Base-by-base conservation (phyloP, 2,797 vertebrate genomes). In the Erethizon dorsatum region DNA sequence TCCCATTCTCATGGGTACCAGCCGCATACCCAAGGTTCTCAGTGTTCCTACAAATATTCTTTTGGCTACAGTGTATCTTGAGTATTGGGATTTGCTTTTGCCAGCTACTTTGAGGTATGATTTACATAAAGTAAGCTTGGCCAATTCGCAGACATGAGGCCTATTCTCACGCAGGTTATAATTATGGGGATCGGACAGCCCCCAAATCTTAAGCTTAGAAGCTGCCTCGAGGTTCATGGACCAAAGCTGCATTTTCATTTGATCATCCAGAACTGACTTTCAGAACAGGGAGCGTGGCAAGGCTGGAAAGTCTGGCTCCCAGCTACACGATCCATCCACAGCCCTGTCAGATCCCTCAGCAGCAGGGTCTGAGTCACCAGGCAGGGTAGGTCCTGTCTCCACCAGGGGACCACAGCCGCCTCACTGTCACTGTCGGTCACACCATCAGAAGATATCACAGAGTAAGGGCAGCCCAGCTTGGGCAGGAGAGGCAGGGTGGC, bases 391-490 rank as follows among this genome's bases (percentile, higher is more conserved):
- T 13, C 14, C 14, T 0, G 24, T 50, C 77, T 91, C n/a, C 0
- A 61, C 13, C 10, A 1, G 26, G 31, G 26, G 37, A 24, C 12
- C 8, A 57, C 71, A 26, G 71, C 71, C 11, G 5, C 71, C 71
- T 45, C 6, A 6, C 22, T 28, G 24, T 75, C 45, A 28, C 71
- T 75, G 41, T 47, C 6, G 2, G 24, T 12, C 41, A 75, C 71
- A 47, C 71, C 71, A 73, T 75, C 41, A 28, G 71, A n/a, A 28
- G 37, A 7, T 8, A 12, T 82, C 10, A 20, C 11, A 5, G n/a
- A 4, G 26, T 3, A 0, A 31, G 57, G 37, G 33, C 28, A n/a
- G 61, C 14, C 22, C 0, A 7, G 11, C 33, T 10, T 2, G 41
- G 52, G 61, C 75, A 45, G 11, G 14, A 28, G 50, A 37, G 0